These are phyloP conservation scores for Rotaria macrura DNA, from an alignment of 2,888 invertebrate genomes.

Conservation along the genomic window DNA sequence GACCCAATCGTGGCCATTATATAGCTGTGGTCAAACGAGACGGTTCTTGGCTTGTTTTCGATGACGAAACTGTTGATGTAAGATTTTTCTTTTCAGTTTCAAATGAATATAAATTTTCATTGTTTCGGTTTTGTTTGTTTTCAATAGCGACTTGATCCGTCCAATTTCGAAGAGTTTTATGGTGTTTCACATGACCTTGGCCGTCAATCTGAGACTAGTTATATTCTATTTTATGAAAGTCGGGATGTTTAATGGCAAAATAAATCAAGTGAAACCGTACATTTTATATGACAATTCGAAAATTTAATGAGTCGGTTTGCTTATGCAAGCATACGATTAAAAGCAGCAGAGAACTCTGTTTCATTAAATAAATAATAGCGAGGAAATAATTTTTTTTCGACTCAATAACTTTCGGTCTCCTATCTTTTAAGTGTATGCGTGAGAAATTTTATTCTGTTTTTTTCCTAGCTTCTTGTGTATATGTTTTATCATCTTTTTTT, in stretches of 20 bases:
- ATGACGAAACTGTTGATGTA: slow-evolving; percentile 99
- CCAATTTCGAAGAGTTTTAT: slow-evolving; percentile 88
- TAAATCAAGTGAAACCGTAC: too few species aligned
- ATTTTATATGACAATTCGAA: background rate
- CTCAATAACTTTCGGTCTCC: background rate
- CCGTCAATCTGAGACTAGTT: slow-evolving; percentile 97
- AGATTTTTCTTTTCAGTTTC: too few species aligned
- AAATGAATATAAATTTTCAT: too few species aligned
- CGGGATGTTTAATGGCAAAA: background rate
- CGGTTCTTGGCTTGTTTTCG: slow-evolving; percentile 96
- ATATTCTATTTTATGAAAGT: slow-evolving; percentile 78
- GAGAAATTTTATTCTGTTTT: background rate
- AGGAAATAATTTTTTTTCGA: background rate
- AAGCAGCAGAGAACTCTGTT: background rate
- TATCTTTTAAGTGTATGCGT: background rate
- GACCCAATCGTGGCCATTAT: slow-evolving; percentile 97
- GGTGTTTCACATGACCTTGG: slow-evolving; percentile 95
- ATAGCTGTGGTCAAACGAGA: slow-evolving; percentile 99
- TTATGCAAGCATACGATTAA: too few species aligned
- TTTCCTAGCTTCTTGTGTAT: background rate
- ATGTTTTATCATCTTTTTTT: background rate
- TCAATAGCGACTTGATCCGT: slow-evolving; percentile 24
- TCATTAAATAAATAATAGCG: too few species aligned
- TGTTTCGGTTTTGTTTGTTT: background rate
- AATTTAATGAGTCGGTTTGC: too few species aligned